A percentile compares a stretch with the other conserved stretches of the same genome.
These are phyloP conservation scores for Malurus leucopterus DNA, from an alignment of 2,797 vertebrate genomes.

Conservation along the genomic window DNA sequence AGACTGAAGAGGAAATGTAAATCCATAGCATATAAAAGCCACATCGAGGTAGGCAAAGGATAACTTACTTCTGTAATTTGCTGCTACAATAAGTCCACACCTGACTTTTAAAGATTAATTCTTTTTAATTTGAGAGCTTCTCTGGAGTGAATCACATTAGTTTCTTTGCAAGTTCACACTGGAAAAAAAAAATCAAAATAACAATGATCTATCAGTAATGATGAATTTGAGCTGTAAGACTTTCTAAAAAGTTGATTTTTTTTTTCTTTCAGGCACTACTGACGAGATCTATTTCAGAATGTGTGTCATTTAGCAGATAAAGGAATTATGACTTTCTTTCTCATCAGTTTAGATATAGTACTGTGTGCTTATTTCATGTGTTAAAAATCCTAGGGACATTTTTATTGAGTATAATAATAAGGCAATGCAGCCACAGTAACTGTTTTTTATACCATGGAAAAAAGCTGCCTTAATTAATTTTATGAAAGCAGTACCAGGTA, in stretches of 20 bases:
- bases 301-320: not conserved
- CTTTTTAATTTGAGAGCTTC: not conserved
- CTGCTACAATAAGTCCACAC: not conserved
- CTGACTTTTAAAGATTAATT: not conserved
- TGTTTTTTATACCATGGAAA: not conserved
- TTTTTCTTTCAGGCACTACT: not conserved
- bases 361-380: not conserved
- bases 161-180: not conserved
- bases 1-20: not conserved
- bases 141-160: not conserved
- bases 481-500: not conserved
- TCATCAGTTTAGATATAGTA: not conserved
- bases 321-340: not conserved
- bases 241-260: conserved; percentile 1
- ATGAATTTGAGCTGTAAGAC: not conserved
- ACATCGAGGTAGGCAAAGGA: not conserved
- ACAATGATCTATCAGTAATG: not conserved
- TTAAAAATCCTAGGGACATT: not conserved
- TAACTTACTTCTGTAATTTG: not conserved
- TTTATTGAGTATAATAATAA: not conserved
- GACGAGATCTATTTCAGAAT: not conserved
- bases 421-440: not conserved
- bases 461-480: not conserved
- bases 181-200: not conserved
- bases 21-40: not conserved